These are phyloP conservation scores for Catagonus wagneri DNA, from an alignment of 2,113 vertebrate genomes.

Conservation along the genomic window DNA sequence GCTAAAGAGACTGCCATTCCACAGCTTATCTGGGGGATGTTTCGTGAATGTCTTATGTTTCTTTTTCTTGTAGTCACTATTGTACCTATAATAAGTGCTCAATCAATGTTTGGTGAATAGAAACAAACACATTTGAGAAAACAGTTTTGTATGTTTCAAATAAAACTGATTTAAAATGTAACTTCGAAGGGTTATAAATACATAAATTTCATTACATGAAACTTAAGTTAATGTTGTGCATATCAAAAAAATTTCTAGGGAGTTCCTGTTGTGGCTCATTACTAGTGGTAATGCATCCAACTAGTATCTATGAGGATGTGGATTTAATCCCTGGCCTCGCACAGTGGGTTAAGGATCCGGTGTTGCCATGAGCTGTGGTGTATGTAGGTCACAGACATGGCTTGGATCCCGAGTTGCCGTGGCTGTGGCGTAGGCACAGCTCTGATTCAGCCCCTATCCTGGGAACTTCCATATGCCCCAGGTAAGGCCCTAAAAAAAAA, in stretches of 20 bases:
- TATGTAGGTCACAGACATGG: too few species aligned
- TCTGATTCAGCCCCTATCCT: too few species aligned
- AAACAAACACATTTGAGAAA: constrained; percentile 21
- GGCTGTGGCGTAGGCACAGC: too few species aligned
- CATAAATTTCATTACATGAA: neutral
- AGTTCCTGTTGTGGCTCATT: too few species aligned
- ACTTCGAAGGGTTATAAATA: neutral
- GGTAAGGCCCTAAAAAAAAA: too few species aligned
- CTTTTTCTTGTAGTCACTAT: neutral
- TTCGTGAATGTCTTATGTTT: neutral
- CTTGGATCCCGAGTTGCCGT: too few species aligned
- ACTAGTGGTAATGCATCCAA: too few species aligned
- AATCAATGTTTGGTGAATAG: neutral
- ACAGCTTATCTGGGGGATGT: neutral
- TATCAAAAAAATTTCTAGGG: neutral
- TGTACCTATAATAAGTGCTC: neutral
- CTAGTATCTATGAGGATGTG: too few species aligned
- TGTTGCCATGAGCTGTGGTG: too few species aligned
- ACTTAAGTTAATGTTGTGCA: neutral
- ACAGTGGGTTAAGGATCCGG: too few species aligned
- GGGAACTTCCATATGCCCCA: too few species aligned
- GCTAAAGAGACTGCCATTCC: neutral
- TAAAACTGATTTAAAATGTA: constrained; percentile 27
- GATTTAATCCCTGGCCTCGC: too few species aligned
- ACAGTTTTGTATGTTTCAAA: neutral